phyloP scores from a whole-genome alignment of 37 sponge, comb jelly and placozoan species.

The Oopsacas minuta region DNA sequence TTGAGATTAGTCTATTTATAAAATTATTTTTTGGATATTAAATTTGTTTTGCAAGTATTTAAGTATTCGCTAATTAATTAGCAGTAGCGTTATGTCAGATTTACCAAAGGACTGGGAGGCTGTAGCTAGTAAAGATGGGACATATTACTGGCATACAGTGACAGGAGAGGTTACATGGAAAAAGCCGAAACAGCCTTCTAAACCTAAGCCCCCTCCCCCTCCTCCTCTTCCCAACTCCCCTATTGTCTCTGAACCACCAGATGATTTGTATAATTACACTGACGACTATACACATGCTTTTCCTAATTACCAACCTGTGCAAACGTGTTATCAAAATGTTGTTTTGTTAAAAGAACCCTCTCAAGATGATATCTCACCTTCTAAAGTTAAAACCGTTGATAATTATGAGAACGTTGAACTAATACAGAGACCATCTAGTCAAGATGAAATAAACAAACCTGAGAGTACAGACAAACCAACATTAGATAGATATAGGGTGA shows the following conservation, averaged over 20 bases:
- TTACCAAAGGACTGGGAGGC: neutral
- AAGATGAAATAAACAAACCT: neutral
- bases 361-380: neutral
- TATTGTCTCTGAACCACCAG: neutral
- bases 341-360: neutral
- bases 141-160: neutral
- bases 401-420: neutral
- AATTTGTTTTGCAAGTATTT: too few relatives aligned
- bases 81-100: neutral
- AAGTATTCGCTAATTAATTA: too few relatives aligned
- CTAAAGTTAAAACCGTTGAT: neutral
- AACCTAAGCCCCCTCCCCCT: neutral
- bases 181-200: neutral
- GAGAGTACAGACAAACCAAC: neutral
- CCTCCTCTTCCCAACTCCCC: neutral
- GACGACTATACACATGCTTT: neutral
- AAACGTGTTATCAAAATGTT: neutral
- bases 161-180: constrained; percentile 11
- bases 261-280: neutral
- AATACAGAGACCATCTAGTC: neutral
- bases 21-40: too few relatives aligned
- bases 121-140: neutral
- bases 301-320: neutral
- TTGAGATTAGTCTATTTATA: too few relatives aligned
- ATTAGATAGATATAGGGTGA: neutral